Evolutionary conservation across 2,113 vertebrate genomes (phyloP).

Genomic region (Bungarus multicinctus): DNA sequence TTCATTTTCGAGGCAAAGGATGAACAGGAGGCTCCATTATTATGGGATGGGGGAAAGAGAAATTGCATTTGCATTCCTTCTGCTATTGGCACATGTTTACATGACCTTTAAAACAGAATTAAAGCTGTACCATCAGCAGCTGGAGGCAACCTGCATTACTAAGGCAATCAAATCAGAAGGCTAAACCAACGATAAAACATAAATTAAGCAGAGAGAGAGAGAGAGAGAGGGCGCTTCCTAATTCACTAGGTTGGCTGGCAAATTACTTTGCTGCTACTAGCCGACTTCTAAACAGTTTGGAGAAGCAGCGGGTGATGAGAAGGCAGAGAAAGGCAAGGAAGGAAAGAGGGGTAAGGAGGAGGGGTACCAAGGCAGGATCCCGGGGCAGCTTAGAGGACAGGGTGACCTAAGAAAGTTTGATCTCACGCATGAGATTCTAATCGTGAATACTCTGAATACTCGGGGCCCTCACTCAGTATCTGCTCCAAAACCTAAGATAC

Average conservation of each 20-base stretch:
- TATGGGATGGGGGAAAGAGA: constrained; percentile 39
- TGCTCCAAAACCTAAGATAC: background rate
- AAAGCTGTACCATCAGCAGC: constrained; percentile 80
- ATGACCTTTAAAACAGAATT: constrained; percentile 85
- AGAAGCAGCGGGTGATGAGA: background rate
- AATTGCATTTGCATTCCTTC: constrained; percentile 79
- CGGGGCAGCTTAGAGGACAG: background rate
- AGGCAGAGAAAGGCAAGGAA: background rate
- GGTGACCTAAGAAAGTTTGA: background rate
- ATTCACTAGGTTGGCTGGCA: constrained; percentile 50
- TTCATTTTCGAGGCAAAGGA: constrained; percentile 70
- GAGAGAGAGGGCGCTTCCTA: constrained; percentile 56
- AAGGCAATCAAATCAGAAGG: constrained; percentile 80
- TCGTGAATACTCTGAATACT: background rate
- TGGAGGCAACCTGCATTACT: constrained; percentile 80
- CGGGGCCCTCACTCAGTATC: background rate
- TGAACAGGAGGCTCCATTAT: constrained; percentile 72
- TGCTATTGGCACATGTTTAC: constrained; percentile 78
- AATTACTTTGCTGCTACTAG: background rate
- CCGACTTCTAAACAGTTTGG: background rate
- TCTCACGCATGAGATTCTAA: background rate
- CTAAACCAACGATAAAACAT: constrained; percentile 81
- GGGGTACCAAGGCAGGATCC: background rate
- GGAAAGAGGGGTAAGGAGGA: background rate
- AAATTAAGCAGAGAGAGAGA: constrained; percentile 66